Percentiles rank a stretch among this genome's conserved stretches.
These are phyloP conservation scores for Acrocephalus scirpaceus DNA, from an alignment of 2,797 vertebrate species.

Conservation along the genomic window DNA sequence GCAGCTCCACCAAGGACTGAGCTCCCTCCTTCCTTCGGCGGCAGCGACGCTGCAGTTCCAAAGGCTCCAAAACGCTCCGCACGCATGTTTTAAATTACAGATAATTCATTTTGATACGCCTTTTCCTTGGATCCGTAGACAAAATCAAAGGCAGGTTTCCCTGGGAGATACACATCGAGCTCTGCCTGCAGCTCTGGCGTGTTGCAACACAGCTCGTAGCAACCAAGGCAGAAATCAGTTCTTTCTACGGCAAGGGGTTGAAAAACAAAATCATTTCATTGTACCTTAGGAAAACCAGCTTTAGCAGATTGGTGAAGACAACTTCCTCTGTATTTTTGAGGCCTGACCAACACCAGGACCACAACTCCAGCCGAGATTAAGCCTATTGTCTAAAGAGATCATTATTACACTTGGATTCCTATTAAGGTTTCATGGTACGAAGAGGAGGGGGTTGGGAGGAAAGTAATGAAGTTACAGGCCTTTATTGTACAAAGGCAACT, in stretches of 20 bases:
- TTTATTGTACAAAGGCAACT: slow-evolving; percentile 28
- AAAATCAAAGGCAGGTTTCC: slow-evolving; percentile 45
- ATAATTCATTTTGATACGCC: not conserved
- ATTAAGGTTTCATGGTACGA: not conserved
- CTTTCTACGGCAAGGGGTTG: not conserved
- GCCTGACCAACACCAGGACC: not conserved
- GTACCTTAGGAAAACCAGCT: not conserved
- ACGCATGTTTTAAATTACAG: slow-evolving; percentile 25
- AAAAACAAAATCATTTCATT: not conserved
- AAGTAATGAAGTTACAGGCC: slow-evolving; percentile 32
- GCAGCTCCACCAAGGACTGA: not conserved
- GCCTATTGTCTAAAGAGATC: not conserved
- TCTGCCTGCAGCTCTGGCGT: not conserved
- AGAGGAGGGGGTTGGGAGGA: not conserved
- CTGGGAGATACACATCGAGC: slow-evolving; percentile 33
- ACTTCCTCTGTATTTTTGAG: not conserved
- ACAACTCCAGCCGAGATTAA: not conserved
- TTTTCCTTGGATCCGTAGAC: not conserved
- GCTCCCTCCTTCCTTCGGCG: not conserved
- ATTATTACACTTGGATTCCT: not conserved
- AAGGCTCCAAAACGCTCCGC: not conserved
- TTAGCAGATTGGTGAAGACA: not conserved
- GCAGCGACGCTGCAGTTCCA: not conserved
- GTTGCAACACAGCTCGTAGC: not conserved
- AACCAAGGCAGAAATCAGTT: slow-evolving; percentile 16